Percentiles rank a stretch among this genome's conserved stretches.
Conservation (phyloP, 2,113 vertebrate species). For the Geococcyx californianus region DNA sequence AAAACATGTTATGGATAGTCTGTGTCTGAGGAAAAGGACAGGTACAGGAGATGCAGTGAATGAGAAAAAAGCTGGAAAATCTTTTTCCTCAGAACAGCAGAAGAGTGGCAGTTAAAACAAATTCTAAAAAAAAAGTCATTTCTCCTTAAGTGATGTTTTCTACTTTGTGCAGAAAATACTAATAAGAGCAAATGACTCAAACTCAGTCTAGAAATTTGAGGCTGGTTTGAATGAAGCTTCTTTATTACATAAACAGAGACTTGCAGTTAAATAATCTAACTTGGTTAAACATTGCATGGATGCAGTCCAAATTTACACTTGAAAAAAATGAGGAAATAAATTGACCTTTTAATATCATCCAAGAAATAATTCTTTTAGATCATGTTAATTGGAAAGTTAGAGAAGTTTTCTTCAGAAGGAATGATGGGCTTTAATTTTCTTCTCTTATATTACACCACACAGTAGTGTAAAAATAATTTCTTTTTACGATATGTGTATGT, state of each 20-base stretch:
- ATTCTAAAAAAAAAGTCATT: neutral
- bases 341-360: neutral
- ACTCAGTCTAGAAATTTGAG: neutral
- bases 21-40: neutral
- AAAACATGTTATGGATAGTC: neutral
- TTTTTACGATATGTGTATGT: neutral
- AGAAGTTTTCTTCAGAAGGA: neutral
- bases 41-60: neutral
- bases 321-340: neutral
- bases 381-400: neutral
- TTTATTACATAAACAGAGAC: neutral
- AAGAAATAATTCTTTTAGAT: neutral
- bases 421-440: neutral
- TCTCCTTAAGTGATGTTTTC: neutral
- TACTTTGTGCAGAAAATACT: neutral
- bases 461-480: neutral
- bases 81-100: neutral
- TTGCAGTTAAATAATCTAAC: neutral
- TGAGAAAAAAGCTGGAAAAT: neutral
- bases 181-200: neutral
- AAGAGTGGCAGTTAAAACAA: neutral
- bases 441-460: neutral
- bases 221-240: neutral
- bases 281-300: neutral
- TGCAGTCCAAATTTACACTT: neutral